Evolutionary conservation across 2,888 invertebrate species (phyloP).

Genomic region (Lithophane leautieri): DNA sequence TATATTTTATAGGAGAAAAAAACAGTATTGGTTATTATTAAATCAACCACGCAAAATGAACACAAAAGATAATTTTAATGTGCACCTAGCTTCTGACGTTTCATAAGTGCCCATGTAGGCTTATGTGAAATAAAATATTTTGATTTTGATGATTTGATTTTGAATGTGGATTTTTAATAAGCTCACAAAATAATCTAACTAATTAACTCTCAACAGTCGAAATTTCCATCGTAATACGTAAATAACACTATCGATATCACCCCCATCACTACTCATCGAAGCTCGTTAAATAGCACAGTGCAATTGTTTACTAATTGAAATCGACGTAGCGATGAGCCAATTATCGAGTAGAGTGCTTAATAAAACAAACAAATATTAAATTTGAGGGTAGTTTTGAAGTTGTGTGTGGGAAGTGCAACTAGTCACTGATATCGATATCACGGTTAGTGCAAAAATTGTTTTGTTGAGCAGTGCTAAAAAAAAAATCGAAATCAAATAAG

Average conservation of each 20-base stretch:
- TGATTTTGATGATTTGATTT: too few relatives aligned
- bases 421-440: neutral
- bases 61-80: neutral
- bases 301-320: constrained; percentile 83
- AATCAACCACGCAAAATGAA: too few relatives aligned
- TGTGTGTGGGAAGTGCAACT: neutral
- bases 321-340: constrained; percentile 73
- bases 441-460: too few relatives aligned
- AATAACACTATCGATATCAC: constrained; percentile 42
- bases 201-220: neutral
- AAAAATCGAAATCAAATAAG: too few relatives aligned
- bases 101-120: too few relatives aligned
- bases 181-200: neutral
- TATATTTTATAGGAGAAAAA: neutral
- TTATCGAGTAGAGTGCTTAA: constrained; percentile 63
- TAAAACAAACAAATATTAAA: constrained; percentile 53
- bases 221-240: neutral
- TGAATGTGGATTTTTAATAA: too few relatives aligned
- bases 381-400: constrained; percentile 13
- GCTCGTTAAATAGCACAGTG: constrained; percentile 62
- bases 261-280: constrained; percentile 47
- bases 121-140: too few relatives aligned
- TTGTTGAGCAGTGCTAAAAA: too few relatives aligned
- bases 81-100: too few relatives aligned
- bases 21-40: neutral